A percentile compares a stretch with the other conserved stretches of the same genome.
Conservation (phyloP, 2,113 vertebrate genomes). For the Cricetomys ansorgei region DNA sequence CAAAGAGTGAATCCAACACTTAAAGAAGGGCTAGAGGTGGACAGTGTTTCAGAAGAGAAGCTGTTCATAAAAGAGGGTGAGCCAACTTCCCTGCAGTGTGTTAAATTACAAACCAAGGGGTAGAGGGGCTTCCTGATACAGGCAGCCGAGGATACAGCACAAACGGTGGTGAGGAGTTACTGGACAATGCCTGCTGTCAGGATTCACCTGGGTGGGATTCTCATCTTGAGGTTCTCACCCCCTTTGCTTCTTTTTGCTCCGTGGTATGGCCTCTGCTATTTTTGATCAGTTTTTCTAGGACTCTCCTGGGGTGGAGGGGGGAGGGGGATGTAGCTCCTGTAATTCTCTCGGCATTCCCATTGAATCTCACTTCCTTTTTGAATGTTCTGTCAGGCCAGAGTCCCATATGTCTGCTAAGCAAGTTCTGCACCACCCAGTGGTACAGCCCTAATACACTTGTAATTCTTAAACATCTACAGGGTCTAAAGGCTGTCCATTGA, state of each 20-base stretch:
- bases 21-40: conserved; percentile 59
- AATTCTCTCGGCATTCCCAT: not conserved
- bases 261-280: not conserved
- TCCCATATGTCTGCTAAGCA: no score
- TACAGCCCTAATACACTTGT: not conserved
- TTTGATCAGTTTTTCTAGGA: not conserved
- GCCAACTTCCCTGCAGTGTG: conserved; percentile 12
- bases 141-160: conserved; percentile 23
- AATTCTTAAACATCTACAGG: not conserved
- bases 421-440: not conserved
- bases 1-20: conserved; percentile 34
- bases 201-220: not conserved
- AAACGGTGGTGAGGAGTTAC: not conserved
- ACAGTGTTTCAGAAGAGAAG: conserved; percentile 57
- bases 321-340: not conserved
- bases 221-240: not conserved
- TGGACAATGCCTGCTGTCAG: not conserved
- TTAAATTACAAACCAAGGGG: not conserved
- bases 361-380: not conserved
- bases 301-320: not conserved
- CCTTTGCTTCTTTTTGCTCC: not conserved
- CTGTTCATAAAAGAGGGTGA: not conserved
- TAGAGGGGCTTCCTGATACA: conserved; percentile 27
- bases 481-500: not conserved
- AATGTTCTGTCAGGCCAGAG: not conserved